Evolutionary conservation across 2,113 vertebrate species (phyloP).

Genomic region (Marmota flaviventris): DNA sequence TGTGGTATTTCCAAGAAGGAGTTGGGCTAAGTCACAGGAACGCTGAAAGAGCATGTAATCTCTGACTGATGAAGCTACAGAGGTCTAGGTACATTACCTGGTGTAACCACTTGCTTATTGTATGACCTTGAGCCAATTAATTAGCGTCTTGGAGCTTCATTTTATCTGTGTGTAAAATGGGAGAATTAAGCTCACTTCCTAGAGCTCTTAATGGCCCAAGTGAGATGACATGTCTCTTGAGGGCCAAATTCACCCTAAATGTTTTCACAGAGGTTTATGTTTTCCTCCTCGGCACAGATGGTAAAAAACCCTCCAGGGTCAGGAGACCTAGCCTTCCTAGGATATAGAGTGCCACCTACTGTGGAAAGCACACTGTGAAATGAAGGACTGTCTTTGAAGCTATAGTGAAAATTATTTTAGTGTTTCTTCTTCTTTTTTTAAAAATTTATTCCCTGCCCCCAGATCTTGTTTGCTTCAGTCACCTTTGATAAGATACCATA

Average conservation of each 20-base stretch:
- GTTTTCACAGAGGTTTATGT: rapidly evolving
- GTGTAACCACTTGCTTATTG: not conserved
- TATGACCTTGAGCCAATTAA: not conserved
- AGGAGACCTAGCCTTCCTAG: not conserved
- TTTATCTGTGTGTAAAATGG: slow-evolving; percentile 3
- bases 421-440: slow-evolving; percentile 26
- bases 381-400: not conserved
- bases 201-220: not conserved
- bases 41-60: not conserved
- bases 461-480: not conserved
- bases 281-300: not conserved
- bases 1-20: not conserved
- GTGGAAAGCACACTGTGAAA: not conserved
- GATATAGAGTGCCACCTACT: not conserved
- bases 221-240: not conserved
- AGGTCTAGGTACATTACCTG: not conserved
- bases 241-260: not conserved
- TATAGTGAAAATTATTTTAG: not conserved
- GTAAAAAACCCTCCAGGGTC: not conserved
- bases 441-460: not conserved
- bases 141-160: not conserved
- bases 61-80: not conserved
- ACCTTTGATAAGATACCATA: not conserved
- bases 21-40: not conserved
- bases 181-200: not conserved